Percentiles rank a stretch among this genome's conserved stretches.
Conservation (phyloP, 2,888 invertebrate genomes). For the Diarsia brunnea region DNA sequence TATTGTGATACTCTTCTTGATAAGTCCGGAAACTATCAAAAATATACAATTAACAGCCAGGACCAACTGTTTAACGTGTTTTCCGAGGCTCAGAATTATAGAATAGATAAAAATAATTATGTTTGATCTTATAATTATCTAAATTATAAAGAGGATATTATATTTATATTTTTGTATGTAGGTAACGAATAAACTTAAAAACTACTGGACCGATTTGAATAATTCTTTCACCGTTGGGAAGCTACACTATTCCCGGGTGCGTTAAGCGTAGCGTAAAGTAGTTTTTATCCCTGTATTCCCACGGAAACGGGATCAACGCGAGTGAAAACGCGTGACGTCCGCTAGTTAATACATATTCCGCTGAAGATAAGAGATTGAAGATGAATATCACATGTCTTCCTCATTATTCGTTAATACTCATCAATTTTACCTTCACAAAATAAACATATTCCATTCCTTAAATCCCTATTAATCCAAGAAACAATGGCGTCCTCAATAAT, state of each 20-base stretch:
- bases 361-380: background rate
- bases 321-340: too few species aligned
- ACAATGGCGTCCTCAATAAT: constrained; percentile 46
- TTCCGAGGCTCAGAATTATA: background rate
- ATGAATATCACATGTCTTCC: background rate
- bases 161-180: too few species aligned
- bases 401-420: background rate
- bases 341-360: background rate
- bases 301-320: too few species aligned
- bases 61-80: background rate
- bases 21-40: background rate
- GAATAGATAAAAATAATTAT: background rate
- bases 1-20: background rate
- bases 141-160: too few species aligned
- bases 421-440: constrained; percentile 10
- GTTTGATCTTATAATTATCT: too few species aligned
- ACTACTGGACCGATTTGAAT: too few species aligned
- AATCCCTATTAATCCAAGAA: constrained; percentile 23
- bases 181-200: too few species aligned
- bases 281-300: too few species aligned
- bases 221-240: too few species aligned
- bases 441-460: constrained; percentile 9
- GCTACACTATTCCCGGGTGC: too few species aligned
- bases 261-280: too few species aligned
- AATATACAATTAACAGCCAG: background rate